Conservation (phyloP, 2,113 vertebrate species). For the Oxyura jamaicensis region DNA sequence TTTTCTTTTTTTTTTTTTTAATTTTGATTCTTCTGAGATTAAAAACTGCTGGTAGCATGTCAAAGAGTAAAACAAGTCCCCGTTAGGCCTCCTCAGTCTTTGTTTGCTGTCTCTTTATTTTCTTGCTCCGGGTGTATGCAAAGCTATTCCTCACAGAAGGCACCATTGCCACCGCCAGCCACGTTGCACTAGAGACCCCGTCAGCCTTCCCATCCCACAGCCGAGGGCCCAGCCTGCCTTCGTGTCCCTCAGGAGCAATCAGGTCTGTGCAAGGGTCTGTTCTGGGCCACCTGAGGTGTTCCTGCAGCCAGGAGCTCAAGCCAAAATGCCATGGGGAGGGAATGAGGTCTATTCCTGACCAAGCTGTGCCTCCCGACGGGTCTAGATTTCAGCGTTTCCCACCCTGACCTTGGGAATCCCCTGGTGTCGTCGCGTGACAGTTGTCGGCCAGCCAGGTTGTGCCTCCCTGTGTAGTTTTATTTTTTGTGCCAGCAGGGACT, state of each 20-base stretch:
- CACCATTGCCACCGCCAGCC: background rate
- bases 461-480: background rate
- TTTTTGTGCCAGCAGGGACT: background rate
- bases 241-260: background rate
- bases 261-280: background rate
- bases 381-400: background rate
- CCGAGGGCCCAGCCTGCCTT: background rate
- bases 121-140: background rate
- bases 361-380: background rate
- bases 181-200: background rate
- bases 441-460: background rate
- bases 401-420: background rate
- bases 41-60: slow-evolving; percentile 46
- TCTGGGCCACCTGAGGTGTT: background rate
- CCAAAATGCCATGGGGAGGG: background rate
- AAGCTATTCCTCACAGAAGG: background rate
- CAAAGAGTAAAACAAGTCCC: slow-evolving; percentile 53
- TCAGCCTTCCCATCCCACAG: background rate
- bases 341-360: background rate
- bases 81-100: background rate
- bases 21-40: slow-evolving; percentile 43
- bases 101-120: slow-evolving; percentile 59
- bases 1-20: background rate
- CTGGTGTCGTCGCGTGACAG: background rate
- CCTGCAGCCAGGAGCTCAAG: background rate